Evolutionary conservation across 2,888 invertebrate genomes (phyloP).

Genomic region (Junonia oenone): DNA sequence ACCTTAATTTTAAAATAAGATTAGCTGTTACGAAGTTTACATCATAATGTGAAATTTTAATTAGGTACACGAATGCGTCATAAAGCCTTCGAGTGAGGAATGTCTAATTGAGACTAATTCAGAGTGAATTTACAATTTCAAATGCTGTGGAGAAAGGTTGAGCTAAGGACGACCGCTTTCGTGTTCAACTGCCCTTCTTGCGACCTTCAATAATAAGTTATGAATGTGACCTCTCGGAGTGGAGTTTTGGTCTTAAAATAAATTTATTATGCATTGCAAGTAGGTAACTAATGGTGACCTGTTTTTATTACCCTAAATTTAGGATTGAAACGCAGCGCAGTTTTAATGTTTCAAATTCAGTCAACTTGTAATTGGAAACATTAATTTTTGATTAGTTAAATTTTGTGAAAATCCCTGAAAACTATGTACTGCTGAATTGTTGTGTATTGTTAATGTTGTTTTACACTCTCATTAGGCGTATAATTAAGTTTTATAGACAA

Average conservation of each 20-base stretch:
- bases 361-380: too few relatives aligned
- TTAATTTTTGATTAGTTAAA: too few relatives aligned
- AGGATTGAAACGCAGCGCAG: background rate
- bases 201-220: background rate
- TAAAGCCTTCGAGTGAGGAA: slow-evolving; percentile 8
- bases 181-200: slow-evolving; percentile 4
- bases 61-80: background rate
- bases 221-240: background rate
- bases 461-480: too few relatives aligned
- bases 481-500: too few relatives aligned
- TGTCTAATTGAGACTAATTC: slow-evolving; percentile 31
- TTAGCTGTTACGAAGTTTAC: too few relatives aligned
- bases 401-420: too few relatives aligned
- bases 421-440: too few relatives aligned
- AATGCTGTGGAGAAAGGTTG: slow-evolving; percentile 30
- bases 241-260: background rate
- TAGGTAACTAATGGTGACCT: background rate
- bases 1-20: too few relatives aligned
- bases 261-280: background rate
- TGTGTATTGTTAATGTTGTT: too few relatives aligned
- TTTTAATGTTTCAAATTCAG: too few relatives aligned
- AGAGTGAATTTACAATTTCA: slow-evolving; percentile 29
- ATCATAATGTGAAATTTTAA: background rate
- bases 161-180: slow-evolving; percentile 24
- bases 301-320: background rate